phyloP scores from a whole-genome alignment of 2,888 invertebrate genomes.

The Argynnis bischoffii region DNA sequence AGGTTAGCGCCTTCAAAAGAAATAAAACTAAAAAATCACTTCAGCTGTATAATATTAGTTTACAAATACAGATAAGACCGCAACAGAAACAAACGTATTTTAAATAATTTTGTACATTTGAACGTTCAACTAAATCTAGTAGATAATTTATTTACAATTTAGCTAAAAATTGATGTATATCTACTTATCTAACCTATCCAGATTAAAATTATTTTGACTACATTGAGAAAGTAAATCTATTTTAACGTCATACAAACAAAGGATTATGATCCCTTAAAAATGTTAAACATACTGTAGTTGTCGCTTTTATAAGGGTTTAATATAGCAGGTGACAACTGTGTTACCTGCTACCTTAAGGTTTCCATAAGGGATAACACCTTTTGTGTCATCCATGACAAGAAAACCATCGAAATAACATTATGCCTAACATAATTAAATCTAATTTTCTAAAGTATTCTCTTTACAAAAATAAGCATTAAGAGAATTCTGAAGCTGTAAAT shows the following conservation, averaged over 20 bases:
- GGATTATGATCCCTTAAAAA: slow-evolving; percentile 14
- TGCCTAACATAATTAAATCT: not conserved
- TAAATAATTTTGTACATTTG: too few species aligned
- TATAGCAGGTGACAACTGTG: slow-evolving; percentile 31
- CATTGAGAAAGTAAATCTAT: not conserved
- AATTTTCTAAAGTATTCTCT: not conserved
- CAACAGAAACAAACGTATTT: too few species aligned
- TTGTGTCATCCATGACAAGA: slow-evolving; percentile 6
- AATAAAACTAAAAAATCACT: too few species aligned
- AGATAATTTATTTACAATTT: too few species aligned
- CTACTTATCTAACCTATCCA: not conserved
- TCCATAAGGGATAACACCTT: slow-evolving; percentile 3
- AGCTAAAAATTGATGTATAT: not conserved
- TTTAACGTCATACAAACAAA: slow-evolving; percentile 4
- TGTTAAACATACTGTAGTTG: slow-evolving; percentile 14
- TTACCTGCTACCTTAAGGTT: not conserved
- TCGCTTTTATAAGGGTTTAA: slow-evolving; percentile 25
- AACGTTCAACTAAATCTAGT: too few species aligned
- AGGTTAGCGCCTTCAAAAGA: too few species aligned
- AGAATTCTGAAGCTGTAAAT: too few species aligned
- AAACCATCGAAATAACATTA: not conserved
- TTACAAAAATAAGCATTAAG: too few species aligned
- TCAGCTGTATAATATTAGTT: too few species aligned
- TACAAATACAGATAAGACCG: too few species aligned
- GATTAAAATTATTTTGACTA: not conserved